These are phyloP conservation scores for Salmo trutta DNA, from an alignment of 2,797 vertebrate genomes.

Conservation along the genomic window DNA sequence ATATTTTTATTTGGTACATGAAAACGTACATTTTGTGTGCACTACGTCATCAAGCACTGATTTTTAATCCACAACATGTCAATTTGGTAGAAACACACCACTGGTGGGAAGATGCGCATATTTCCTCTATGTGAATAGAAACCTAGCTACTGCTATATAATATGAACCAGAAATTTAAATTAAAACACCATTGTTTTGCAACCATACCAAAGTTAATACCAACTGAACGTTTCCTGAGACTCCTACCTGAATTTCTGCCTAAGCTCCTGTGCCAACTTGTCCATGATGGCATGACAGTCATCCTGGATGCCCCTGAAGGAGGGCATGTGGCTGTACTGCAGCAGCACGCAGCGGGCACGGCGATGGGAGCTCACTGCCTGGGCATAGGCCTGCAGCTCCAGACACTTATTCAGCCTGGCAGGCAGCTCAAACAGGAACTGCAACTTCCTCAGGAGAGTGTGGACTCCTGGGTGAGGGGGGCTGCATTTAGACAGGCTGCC, in stretches of 20 bases:
- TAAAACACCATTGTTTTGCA: not conserved
- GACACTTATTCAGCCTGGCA: conserved; percentile 87
- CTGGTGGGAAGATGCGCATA: too few relatives aligned
- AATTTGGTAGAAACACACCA: too few relatives aligned
- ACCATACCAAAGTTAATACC: not conserved
- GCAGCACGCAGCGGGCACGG: conserved; percentile 86
- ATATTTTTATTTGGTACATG: too few relatives aligned
- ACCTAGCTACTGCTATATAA: not conserved
- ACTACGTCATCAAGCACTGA: too few relatives aligned
- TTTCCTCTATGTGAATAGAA: too few relatives aligned
- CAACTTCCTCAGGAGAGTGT: conserved; percentile 90
- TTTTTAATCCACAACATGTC: too few relatives aligned
- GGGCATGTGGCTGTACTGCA: conserved; percentile 96
- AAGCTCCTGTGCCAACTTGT: conserved; percentile 86
- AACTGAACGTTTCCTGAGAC: not conserved
- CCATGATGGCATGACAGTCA: conserved; percentile 93
- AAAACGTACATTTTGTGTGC: too few relatives aligned
- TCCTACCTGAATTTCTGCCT: conserved; percentile 87
- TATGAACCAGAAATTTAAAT: not conserved
- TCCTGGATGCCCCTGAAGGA: conserved; percentile 97
- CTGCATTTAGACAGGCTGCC: too few relatives aligned
- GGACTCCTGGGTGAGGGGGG: conserved; percentile 80
- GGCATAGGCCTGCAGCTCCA: conserved; percentile 84
- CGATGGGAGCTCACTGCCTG: conserved; percentile 89
- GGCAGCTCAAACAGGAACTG: conserved; percentile 97